Evolutionary conservation across 1,140 invertebrate genomes (phyloP), one percentile per base, ranked within the genome.

Genomic region (Nixonia krombeini): DNA sequence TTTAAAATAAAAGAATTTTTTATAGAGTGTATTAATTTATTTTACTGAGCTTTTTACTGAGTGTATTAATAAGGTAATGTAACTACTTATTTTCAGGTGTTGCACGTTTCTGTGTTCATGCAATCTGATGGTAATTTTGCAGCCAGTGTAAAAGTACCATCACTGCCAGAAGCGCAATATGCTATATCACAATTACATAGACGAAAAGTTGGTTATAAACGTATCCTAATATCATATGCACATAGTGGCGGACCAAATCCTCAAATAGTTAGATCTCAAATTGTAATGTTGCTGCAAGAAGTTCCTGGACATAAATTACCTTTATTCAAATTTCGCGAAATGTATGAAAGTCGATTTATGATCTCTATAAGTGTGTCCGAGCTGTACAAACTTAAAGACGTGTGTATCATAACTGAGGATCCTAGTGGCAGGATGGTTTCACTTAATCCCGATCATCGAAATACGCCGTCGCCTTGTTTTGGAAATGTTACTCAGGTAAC

Each of bases 101-200:
- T 91, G 16, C 87, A 89, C 74, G 86, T 93, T 2, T 88, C 87
- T 7, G 85, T 93, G 23, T 88, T 88, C 58, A 80, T 87, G 13
- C 91, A 92, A 76, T 86, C 88, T 2, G 92, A 93, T 77, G 90
- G 91, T 12, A 91, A 88, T 41, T 87, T 88, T 38, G 86, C 90
- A 8, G 92, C 91, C 5, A 86, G 86, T 40, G 86, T 94, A 0
- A 90, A 89, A 81, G 89, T 94, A 3, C 86, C 88, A 5, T 85
- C 82, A 0, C 70, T 88, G 13, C 87, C 90, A 28, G 92, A 94
- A 65, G 94, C 93, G 8, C 91, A 94, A 70, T 92, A 90, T 75
- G 91, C 92, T 6, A 94, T 96, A 47, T 93, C 93, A 2, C 91
- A 93, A 74, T 86, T 96, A 23, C 94, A 96, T 73, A 87, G 92